Conservation (phyloP, 2,113 vertebrate species). For the Spheniscus mendiculus region DNA sequence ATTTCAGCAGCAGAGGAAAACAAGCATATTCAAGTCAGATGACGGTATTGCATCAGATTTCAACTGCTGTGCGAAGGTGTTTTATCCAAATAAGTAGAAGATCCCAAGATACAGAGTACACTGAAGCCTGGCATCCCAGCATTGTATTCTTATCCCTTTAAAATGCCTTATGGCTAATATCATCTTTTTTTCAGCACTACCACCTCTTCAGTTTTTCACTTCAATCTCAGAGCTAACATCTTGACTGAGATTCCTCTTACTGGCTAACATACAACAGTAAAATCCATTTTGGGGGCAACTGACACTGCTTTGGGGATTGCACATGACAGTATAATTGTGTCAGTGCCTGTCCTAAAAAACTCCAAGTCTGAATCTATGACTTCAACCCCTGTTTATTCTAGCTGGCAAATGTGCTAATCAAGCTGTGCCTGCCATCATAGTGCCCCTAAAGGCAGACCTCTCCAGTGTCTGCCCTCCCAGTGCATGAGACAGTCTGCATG, state of each 20-base stretch:
- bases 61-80: constrained; percentile 29
- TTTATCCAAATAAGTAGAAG: constrained; percentile 24
- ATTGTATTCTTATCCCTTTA: background rate
- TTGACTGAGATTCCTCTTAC: background rate
- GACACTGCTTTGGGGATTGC: background rate
- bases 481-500: background rate
- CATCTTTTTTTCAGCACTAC: background rate
- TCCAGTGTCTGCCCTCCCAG: background rate
- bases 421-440: background rate
- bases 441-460: background rate
- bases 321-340: background rate
- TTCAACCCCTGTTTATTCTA: background rate
- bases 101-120: background rate
- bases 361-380: background rate
- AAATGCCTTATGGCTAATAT: background rate
- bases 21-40: constrained; percentile 39
- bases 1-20: constrained; percentile 11
- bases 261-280: background rate
- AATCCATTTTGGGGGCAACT: background rate
- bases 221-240: background rate
- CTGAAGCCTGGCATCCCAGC: background rate
- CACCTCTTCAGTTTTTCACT: constrained; percentile 22
- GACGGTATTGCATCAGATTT: constrained; percentile 56
- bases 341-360: background rate
- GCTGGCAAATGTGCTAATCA: background rate